Evolutionary conservation across 2,113 vertebrate species (phyloP), one percentile per base, ranked within the genome.

Genomic region (Eira barbara): DNA sequence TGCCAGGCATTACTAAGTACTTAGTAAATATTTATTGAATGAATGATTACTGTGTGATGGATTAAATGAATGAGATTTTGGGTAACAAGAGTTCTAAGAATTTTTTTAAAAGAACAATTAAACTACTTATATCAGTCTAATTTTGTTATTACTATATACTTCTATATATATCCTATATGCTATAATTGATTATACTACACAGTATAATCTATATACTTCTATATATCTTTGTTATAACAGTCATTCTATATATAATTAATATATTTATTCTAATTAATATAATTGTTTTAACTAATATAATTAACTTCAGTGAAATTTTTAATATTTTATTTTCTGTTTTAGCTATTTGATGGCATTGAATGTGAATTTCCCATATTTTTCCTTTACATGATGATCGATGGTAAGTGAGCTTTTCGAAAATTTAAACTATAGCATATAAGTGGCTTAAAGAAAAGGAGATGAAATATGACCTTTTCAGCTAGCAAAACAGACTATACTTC

Each of bases 311-410:
- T 84, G 36, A 84, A 74, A n/a, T 69, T 8, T 88, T 25, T 61
- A 81, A 81, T 67, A 18, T 89, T 98, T 97, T 97, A n/a, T 97
- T 98, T 98, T 98, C 97, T 73, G 95, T 98, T 98, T 61, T 98
- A 99, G 99, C 99, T 99, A 63, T 99, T 99, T 98, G 99, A 99
- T 97, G 99, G 99, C 92, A 99, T 99, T 94, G 99, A 99, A 97
- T 99, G 99, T 98, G 99, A 99, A 99, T 99, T 99, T 98, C 99
- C 99, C 89, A 98, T 99, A 87, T 99, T 99, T 98, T 99, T 99
- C 97, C 99, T 99, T 99, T 99, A 99, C 98, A 99, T 99, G 99
- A 99, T 99, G 98, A 99, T 99, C 97, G 99, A 99, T 97, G 99
- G 99, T 99, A 98, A 99, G 99, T 98, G 93, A 87, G n/a, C 25